Percentiles rank a stretch among this genome's conserved stretches.
These are phyloP conservation scores for Lithosia quadra DNA, from an alignment of 2,888 invertebrate genomes.

Conservation along the genomic window DNA sequence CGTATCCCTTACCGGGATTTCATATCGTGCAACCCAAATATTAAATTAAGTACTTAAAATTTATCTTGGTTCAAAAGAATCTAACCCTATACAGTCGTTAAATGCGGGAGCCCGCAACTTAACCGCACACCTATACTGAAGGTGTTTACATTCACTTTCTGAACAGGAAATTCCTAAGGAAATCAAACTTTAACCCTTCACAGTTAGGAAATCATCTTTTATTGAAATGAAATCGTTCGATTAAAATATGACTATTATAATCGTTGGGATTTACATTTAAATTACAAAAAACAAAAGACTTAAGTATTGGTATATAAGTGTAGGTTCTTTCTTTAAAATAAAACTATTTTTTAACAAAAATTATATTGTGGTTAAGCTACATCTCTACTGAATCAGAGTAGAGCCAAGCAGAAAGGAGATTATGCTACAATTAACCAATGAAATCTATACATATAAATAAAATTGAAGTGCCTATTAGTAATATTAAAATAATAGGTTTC, in stretches of 20 bases:
- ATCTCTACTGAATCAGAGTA: too few relatives aligned
- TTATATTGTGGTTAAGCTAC: too few relatives aligned
- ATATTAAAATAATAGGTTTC: too few relatives aligned
- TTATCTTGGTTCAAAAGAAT: not conserved
- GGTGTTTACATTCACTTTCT: not conserved
- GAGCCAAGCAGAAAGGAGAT: too few relatives aligned
- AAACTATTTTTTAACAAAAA: too few relatives aligned
- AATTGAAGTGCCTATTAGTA: too few relatives aligned
- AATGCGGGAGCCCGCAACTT: not conserved
- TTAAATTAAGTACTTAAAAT: not conserved
- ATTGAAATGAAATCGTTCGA: not conserved
- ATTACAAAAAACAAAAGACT: not conserved
- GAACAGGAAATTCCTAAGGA: not conserved
- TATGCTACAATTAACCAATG: too few relatives aligned
- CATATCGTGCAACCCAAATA: not conserved
- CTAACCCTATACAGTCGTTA: not conserved
- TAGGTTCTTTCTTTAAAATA: too few relatives aligned
- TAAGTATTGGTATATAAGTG: too few relatives aligned
- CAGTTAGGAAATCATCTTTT: not conserved
- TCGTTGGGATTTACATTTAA: not conserved
- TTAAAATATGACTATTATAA: not conserved
- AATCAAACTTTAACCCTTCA: conserved; percentile 4
- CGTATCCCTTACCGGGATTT: not conserved
- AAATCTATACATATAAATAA: too few relatives aligned
- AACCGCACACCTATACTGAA: not conserved